Percentiles rank a stretch among this genome's conserved stretches.
Evolutionary conservation across 2,113 vertebrate species (phyloP).

Genomic region (Elaphurus davidianus): DNA sequence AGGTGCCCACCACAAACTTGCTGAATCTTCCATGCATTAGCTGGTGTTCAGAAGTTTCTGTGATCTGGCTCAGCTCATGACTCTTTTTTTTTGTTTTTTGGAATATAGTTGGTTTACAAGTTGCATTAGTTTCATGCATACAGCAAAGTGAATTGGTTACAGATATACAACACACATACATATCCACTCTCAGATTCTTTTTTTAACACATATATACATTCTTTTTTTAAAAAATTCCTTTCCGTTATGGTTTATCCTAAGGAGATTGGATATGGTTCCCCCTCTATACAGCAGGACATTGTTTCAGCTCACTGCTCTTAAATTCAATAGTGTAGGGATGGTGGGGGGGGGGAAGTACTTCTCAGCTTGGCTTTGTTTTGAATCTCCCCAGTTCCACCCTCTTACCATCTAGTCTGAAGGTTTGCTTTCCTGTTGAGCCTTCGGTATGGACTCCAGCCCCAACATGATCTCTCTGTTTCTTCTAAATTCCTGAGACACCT

Average conservation of each 20-base stretch:
- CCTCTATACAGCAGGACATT: neutral
- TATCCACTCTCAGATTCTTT: neutral
- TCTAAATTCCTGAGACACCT: neutral
- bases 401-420: neutral
- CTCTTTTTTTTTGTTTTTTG: neutral
- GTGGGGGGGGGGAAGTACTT: neutral
- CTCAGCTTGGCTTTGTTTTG: neutral
- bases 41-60: neutral
- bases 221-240: neutral
- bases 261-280: neutral
- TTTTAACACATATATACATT: neutral
- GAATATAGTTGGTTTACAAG: neutral
- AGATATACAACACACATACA: neutral
- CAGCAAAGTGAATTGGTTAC: neutral
- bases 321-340: neutral
- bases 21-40: neutral
- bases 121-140: neutral
- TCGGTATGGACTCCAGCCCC: neutral
- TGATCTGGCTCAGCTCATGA: neutral
- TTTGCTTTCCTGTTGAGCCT: neutral
- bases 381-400: neutral
- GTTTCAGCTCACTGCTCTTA: neutral
- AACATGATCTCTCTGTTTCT: neutral
- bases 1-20: neutral
- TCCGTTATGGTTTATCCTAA: neutral